Base-by-base conservation (phyloP, 2,113 vertebrate species). In the Hydrolagus affinis region DNA sequence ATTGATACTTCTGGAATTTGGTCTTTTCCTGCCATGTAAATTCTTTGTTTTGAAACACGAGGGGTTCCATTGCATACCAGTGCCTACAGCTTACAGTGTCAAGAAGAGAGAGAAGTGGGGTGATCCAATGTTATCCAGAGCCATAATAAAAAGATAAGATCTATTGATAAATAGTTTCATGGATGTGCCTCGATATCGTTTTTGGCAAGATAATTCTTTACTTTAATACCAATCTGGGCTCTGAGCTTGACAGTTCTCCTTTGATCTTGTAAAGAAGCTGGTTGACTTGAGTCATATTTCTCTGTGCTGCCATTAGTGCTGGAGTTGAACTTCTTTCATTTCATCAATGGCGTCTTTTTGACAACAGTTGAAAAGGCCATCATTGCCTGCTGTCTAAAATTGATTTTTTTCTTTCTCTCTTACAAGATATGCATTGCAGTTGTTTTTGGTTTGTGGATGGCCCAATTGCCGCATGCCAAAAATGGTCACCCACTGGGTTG, bases 271-370 rank as follows among this genome's bases (percentile, higher is more conserved):
- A 15, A 66, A 64, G 21, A 68, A 66, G 14, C 25, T 66, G 25
- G 64, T 83, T 83, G 60, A 68, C 62, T 83, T 30, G 25, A 66
- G 3, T 15, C 77, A 66, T 0, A 10, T 66, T 83, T 83, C 60
- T 66, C 8, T 32, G 28, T 83, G 28, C 66, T 64, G 4, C 11
- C 59, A 80, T 14, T 17, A 19, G 8, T 68, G 25, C 78, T 66
- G 1, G 25, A 83, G 32, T 66, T 14, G 17, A 11, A 60, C 25
- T 17, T 83, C 44, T 83, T 66, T 32, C 62, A 66, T 9, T 66
- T 83, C 78, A 83, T 83, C 78, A 64, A 64, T 80, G 44, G 44
- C 44, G 44, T 44, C 44, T 44, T 44, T 44, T 44, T 44, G 44
- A 44, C 44, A 3, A 44, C 44, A 44, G 44, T 44, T 6, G 6